Percentiles rank a stretch among this genome's conserved stretches.
Evolutionary conservation across 2,797 vertebrate genomes (phyloP).

Genomic region (Morelia viridis): DNA sequence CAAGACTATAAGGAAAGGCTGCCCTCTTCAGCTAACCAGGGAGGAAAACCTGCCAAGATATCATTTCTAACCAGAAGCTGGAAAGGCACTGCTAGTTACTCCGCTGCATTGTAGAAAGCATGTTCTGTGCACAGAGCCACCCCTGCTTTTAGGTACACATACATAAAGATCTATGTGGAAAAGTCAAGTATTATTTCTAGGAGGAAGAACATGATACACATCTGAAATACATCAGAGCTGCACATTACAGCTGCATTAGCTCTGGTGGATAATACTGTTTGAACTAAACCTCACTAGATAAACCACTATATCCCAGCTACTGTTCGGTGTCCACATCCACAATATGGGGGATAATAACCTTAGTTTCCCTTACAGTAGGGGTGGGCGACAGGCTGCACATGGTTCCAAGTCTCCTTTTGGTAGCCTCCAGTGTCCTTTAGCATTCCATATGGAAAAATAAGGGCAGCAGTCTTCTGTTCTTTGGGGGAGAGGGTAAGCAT

Average conservation of each 20-base stretch:
- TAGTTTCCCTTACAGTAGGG: neutral
- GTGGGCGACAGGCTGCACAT: neutral
- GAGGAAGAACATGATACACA: neutral
- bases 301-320: neutral
- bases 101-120: neutral
- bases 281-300: neutral
- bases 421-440: neutral
- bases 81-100: slow-evolving; percentile 20
- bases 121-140: neutral
- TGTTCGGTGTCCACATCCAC: neutral
- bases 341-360: neutral
- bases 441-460: neutral
- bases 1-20: slow-evolving; percentile 73
- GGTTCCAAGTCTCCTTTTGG: neutral
- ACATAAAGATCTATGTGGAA: slow-evolving; percentile 8
- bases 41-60: slow-evolving; percentile 44
- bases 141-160: neutral
- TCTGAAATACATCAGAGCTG: neutral
- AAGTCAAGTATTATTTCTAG: neutral
- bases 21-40: slow-evolving; percentile 76
- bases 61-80: slow-evolving; percentile 23
- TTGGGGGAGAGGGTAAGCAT: neutral
- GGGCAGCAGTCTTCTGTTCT: neutral
- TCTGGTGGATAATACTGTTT: neutral
- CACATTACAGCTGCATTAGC: no score